Evolutionary conservation across 1,140 invertebrate genomes (phyloP), one percentile per base, ranked within the genome.

Genomic region (Aphelenchoides besseyi): DNA sequence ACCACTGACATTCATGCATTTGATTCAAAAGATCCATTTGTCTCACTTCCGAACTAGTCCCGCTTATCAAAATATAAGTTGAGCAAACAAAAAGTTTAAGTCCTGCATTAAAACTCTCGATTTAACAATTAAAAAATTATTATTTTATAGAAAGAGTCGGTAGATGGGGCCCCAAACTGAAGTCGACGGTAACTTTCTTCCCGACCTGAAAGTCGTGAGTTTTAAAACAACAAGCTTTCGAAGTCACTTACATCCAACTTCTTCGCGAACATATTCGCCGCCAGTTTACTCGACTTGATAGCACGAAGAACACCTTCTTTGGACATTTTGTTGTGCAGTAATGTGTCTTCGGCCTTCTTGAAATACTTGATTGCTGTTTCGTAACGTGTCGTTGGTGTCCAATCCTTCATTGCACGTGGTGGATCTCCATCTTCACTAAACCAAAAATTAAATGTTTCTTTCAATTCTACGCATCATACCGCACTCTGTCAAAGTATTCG

Each of bases 91-190:
- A n/a, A n/a, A n/a, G n/a, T n/a, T n/a, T n/a, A n/a, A n/a, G n/a
- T n/a, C n/a, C n/a, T n/a, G n/a, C n/a, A n/a, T n/a, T n/a, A n/a
- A n/a, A n/a, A n/a, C n/a, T n/a, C n/a, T n/a, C n/a, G n/a, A n/a
- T n/a, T n/a, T n/a, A n/a, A n/a, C n/a, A n/a, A n/a, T n/a, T n/a
- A n/a, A n/a, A n/a, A n/a, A n/a, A 23, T 23, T 23, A 12, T 48
- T 33, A 59, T 59, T 18, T 59, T 5, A 59, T 59, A 8, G 55
- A 59, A 23, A 59, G 5, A 33, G 55, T 59, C 5, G 55, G 55
- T 8, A 8, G 23, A 23, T 8, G 32, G 5, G 55, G 55, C 5
- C 55, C 55, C 18, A 8, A 12, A 18, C 5, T 5, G 55, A 8
- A 59, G 5, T 59, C 55, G 26, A 59, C 18, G 5, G 5, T 5